Conservation (phyloP, 2,113 vertebrate species). For the Etheostoma cragini region DNA sequence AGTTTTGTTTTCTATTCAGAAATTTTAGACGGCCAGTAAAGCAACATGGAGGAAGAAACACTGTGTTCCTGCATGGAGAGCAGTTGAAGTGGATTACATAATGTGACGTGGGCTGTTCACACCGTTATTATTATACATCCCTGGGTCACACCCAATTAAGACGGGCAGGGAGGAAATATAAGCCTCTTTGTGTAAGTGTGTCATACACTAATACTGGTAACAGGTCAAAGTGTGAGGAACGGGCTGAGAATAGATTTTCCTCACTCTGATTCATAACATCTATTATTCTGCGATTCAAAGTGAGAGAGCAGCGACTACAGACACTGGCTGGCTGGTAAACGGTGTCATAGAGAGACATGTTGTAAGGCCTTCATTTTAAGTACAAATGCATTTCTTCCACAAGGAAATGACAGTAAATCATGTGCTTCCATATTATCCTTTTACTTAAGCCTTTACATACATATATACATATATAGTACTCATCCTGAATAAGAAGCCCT, state of each 20-base stretch:
- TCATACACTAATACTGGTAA: constrained; percentile 50
- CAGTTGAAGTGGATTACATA: constrained; percentile 47
- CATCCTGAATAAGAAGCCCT: background rate
- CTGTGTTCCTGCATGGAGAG: constrained; percentile 1
- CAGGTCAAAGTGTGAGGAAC: constrained; percentile 9
- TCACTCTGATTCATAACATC: background rate
- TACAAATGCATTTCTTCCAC: background rate
- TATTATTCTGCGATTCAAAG: background rate
- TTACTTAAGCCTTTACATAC: background rate
- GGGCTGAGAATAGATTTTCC: background rate
- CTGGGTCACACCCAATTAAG: constrained; percentile 42
- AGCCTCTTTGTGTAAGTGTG: constrained; percentile 57
- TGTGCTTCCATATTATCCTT: background rate
- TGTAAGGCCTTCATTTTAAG: background rate
- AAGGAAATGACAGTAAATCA: background rate
- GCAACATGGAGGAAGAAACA: background rate
- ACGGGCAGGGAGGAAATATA: constrained; percentile 7
- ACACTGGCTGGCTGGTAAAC: background rate
- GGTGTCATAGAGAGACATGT: background rate
- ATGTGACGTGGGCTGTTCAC: constrained; percentile 48
- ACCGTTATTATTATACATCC: background rate
- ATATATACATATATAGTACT: no score
- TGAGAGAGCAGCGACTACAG: background rate
- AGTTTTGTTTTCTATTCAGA: background rate
- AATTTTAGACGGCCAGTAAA: background rate